These are phyloP conservation scores for Callipepla californica DNA, from an alignment of 2,113 vertebrate genomes.

Conservation along the genomic window DNA sequence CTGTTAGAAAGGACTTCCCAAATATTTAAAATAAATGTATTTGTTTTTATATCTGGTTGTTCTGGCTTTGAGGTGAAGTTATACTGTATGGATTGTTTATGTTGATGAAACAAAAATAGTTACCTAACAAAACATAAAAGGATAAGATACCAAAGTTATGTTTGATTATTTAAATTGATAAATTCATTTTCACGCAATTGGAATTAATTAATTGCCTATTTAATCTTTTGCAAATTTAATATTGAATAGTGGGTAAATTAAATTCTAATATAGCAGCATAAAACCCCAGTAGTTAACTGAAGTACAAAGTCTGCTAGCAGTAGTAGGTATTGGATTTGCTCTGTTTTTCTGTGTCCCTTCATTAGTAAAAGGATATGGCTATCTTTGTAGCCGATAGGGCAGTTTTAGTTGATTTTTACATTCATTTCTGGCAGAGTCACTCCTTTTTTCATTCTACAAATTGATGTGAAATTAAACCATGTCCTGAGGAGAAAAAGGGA, in stretches of 20 bases:
- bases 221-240: background rate
- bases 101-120: background rate
- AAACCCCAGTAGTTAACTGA: background rate
- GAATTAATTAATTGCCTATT: background rate
- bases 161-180: background rate
- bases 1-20: background rate
- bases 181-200: background rate
- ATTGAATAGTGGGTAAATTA: background rate
- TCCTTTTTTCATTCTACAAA: conserved; percentile 39
- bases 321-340: background rate
- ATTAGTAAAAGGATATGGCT: conserved; percentile 13
- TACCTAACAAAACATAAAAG: background rate
- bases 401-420: conserved; percentile 31
- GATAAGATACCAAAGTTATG: background rate
- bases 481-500: background rate
- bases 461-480: conserved; percentile 52
- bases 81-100: background rate
- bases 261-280: background rate
- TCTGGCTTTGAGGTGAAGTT: background rate
- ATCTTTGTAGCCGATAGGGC: background rate
- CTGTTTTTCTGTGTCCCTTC: background rate
- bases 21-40: background rate
- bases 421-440: conserved; percentile 27
- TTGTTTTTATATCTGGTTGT: background rate
- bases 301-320: conserved; percentile 3